Percentiles rank a stretch among this genome's conserved stretches.
These are phyloP conservation scores for Carollia perspicillata DNA, from an alignment of 2,113 vertebrate genomes.

Conservation along the genomic window DNA sequence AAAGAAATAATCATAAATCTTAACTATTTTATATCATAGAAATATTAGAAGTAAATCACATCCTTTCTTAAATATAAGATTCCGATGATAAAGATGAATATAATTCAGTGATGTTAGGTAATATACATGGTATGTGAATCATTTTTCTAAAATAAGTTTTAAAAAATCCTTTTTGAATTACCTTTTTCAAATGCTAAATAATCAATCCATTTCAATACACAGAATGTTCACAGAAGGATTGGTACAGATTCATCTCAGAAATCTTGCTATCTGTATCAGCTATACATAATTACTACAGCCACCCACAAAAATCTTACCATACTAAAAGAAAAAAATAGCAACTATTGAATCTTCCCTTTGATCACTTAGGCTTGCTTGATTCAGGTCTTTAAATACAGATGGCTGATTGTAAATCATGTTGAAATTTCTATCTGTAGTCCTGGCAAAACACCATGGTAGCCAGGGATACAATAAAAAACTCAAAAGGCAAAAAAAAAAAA, in stretches of 20 bases:
- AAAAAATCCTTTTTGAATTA: constrained; percentile 18
- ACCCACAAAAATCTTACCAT: neutral
- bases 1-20: constrained; percentile 39
- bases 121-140: neutral
- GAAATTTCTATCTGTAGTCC: neutral
- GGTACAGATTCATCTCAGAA: constrained; percentile 5
- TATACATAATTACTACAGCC: constrained; percentile 20
- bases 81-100: neutral
- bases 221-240: constrained; percentile 17
- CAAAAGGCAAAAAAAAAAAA: neutral
- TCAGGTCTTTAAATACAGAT: neutral
- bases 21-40: constrained; percentile 2
- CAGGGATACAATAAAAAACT: neutral
- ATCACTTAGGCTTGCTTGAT: constrained; percentile 1
- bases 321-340: neutral
- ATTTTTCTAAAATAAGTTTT: constrained; percentile 37
- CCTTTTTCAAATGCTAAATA: constrained; percentile 37
- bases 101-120: neutral
- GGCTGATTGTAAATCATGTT: neutral
- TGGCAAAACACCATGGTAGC: neutral
- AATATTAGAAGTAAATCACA: constrained; percentile 25
- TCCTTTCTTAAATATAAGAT: neutral
- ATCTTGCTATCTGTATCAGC: neutral
- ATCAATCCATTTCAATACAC: constrained; percentile 22
- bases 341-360: constrained; percentile 5